Conservation (phyloP, 2,797 vertebrate genomes). For the Mycteria americana region DNA sequence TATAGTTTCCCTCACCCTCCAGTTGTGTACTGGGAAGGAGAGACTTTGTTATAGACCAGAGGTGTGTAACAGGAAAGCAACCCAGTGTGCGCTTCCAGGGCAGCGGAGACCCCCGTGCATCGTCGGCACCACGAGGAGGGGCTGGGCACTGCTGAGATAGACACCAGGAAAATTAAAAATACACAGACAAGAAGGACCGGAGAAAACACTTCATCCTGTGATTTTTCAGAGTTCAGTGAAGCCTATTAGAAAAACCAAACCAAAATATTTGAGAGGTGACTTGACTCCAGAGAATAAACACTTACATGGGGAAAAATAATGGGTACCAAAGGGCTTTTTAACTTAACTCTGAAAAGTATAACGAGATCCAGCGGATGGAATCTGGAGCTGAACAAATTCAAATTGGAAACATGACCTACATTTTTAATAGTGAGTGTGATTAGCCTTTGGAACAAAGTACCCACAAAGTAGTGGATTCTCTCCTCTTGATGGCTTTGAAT, state of each 20-base stretch:
- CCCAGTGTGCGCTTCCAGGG: background rate
- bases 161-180: background rate
- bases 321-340: constrained; percentile 21
- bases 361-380: background rate
- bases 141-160: background rate
- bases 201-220: background rate
- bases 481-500: constrained; percentile 40
- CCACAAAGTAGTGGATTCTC: constrained; percentile 21
- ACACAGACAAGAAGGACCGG: background rate
- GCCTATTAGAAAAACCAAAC: background rate
- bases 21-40: background rate
- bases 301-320: background rate
- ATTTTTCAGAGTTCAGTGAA: background rate
- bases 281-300: constrained; percentile 1
- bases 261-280: background rate
- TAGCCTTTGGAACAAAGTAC: constrained; percentile 37
- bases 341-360: constrained; percentile 15
- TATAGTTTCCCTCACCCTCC: background rate
- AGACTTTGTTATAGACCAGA: background rate
- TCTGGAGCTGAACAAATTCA: constrained; percentile 43
- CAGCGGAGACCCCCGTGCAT: background rate
- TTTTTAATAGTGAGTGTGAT: constrained; percentile 42
- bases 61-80: background rate
- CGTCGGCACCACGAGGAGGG: accelerated
- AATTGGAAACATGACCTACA: constrained; percentile 57